Conservation (phyloP, 2,797 vertebrate species). For the Linurgus olivaceus region DNA sequence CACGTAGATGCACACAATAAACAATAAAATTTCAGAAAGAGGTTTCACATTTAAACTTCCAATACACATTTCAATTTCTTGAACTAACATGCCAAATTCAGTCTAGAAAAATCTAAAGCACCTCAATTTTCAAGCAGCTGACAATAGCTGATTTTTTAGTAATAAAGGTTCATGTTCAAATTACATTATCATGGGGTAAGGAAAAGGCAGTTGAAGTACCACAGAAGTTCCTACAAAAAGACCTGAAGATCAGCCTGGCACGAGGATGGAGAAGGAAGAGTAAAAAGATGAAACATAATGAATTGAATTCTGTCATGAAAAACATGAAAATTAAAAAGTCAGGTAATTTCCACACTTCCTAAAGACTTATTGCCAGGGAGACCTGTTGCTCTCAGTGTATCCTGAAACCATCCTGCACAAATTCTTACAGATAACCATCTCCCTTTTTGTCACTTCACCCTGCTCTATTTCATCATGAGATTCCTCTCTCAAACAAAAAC, state of each 20-base stretch:
- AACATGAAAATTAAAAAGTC: not conserved
- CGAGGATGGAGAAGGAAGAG: not conserved
- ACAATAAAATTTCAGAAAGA: not conserved
- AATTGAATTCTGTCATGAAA: not conserved
- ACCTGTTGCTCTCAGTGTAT: not conserved
- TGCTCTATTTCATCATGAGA: not conserved
- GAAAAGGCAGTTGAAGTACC: not conserved
- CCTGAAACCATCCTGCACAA: not conserved
- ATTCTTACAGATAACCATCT: not conserved
- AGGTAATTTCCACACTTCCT: not conserved
- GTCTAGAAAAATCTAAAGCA: not conserved
- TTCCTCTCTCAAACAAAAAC: not conserved
- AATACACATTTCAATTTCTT: not conserved
- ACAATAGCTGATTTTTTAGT: not conserved
- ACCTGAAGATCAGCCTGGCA: not conserved
- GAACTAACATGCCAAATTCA: not conserved
- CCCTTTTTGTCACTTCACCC: not conserved
- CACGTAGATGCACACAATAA: not conserved
- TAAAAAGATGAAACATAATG: not conserved
- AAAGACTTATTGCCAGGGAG: not conserved
- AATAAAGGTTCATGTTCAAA: not conserved
- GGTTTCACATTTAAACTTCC: not conserved
- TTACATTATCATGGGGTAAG: not conserved
- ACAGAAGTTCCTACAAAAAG: not conserved
- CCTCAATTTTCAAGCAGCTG: not conserved